These are phyloP conservation scores for Naja naja DNA, from an alignment of 2,113 vertebrate species.

Conservation along the genomic window DNA sequence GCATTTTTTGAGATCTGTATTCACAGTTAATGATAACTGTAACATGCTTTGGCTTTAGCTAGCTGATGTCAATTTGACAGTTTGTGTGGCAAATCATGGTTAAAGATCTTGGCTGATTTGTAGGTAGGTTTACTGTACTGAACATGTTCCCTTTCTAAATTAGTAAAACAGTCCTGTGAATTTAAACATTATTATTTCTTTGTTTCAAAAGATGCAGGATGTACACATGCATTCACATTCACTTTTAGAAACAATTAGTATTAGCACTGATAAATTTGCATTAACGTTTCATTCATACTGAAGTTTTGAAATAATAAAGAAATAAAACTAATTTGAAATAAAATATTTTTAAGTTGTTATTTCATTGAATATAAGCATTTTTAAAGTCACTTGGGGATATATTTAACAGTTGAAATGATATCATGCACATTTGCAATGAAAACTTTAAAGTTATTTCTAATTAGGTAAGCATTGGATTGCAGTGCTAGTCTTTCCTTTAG, in stretches of 20 bases:
- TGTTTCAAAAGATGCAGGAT: not conserved
- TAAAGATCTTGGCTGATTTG: not conserved
- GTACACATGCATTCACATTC: not conserved
- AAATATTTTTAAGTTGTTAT: not conserved
- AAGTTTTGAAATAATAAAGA: not conserved
- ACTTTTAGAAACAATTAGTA: not conserved
- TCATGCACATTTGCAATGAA: not conserved
- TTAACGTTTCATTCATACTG: not conserved
- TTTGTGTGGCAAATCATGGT: not conserved
- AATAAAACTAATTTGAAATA: not conserved
- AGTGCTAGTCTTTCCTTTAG: not conserved
- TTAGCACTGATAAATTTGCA: not conserved
- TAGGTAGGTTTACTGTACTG: not conserved
- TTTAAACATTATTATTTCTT: not conserved
- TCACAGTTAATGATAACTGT: not conserved
- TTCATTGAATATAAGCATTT: not conserved
- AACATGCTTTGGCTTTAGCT: not conserved
- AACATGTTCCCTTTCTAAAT: not conserved
- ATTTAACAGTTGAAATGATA: not conserved
- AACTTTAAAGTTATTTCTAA: not conserved
- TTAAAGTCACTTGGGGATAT: not conserved
- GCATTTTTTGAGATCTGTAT: not conserved
- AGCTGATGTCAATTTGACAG: not conserved
- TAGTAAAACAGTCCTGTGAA: not conserved
- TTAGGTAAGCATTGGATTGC: not conserved